Evolutionary conservation across 2,888 invertebrate species (phyloP), one percentile per base, ranked within the genome.

Genomic region (Epicampocera succincta): DNA sequence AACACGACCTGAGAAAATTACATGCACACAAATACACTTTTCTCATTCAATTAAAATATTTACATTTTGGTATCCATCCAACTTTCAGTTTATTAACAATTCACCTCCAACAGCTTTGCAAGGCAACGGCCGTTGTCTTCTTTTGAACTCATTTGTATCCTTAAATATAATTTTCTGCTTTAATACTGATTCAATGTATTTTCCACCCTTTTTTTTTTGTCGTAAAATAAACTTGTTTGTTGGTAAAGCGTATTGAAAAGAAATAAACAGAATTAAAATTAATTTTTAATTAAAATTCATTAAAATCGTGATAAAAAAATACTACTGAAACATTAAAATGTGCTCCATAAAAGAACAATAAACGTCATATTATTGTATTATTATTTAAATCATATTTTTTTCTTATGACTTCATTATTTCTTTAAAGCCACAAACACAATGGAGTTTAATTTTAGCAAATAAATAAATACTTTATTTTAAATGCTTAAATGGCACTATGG

Each of bases 281-380:
- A 74, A 58, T 74, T 80, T 74, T 80, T 80, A 74, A 80, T 80
- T 80, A 74, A 80, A 80, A 69, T 65, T 68, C 79, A 79, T 79
- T 79, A 63, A 56, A 19, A 58, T 58, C 42, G 15, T 21, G 42
- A 65, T 56, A 61, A 76, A 61, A 9, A 68, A 44, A 1, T 12
- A 13, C 50, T 21, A 50, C 33, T 60, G 76, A 46, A 65, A 58
- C 17, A 65, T 48, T 50, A 21, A 25, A 65, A 50, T 48, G 12
- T 15, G 21, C 17, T 50, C 11, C 2, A 63, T 15, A 40, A 29
- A 9, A 29, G 33, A 38, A 29, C 15, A 13, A 40, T 3, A 52
- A 13, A 9, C 4, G 21, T 25, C 17, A 33, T 48, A 15, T 12
- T 17, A 19, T 9, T 19, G 17, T 38, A 19, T n/a, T 40, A 50